Evolutionary conservation across 2,888 invertebrate genomes (phyloP).

Genomic region (Eupithecia subumbrata): DNA sequence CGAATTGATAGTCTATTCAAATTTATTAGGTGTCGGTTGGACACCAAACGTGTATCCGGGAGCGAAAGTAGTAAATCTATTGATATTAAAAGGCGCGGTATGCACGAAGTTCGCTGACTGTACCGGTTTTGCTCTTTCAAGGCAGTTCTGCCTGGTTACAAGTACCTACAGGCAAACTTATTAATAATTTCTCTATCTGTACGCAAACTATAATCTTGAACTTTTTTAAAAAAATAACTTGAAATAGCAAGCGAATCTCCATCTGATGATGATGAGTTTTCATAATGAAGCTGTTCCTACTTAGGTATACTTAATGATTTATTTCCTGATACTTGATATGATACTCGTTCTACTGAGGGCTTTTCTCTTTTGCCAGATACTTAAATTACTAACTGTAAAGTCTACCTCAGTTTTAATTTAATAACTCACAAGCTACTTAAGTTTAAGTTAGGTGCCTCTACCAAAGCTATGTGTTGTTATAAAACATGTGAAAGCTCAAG

Average conservation of each 20-base stretch:
- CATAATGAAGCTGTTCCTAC: not conserved
- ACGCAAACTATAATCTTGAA: not conserved
- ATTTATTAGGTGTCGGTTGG: not conserved
- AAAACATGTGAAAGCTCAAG: not conserved
- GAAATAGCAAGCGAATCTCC: not conserved
- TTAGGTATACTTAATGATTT: not conserved
- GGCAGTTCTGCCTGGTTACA: constrained; percentile 38
- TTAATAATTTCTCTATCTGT: constrained; percentile 6
- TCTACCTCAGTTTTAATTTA: not conserved
- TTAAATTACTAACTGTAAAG: not conserved
- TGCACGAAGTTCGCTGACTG: constrained; percentile 38
- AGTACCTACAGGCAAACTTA: constrained; percentile 3
- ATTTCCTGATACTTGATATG: not conserved
- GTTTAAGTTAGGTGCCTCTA: not conserved
- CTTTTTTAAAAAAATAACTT: not conserved
- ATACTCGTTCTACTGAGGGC: not conserved
- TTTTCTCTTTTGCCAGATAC: not conserved
- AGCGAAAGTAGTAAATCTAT: constrained; percentile 55
- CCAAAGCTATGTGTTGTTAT: not conserved
- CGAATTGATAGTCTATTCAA: not conserved
- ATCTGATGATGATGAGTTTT: not conserved
- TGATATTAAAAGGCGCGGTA: constrained; percentile 53
- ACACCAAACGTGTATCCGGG: constrained; percentile 42
- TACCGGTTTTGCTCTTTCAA: constrained; percentile 47
- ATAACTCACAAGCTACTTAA: not conserved